phyloP scores from a whole-genome alignment of 2,113 vertebrate genomes.

The Hypanus sabinus region DNA sequence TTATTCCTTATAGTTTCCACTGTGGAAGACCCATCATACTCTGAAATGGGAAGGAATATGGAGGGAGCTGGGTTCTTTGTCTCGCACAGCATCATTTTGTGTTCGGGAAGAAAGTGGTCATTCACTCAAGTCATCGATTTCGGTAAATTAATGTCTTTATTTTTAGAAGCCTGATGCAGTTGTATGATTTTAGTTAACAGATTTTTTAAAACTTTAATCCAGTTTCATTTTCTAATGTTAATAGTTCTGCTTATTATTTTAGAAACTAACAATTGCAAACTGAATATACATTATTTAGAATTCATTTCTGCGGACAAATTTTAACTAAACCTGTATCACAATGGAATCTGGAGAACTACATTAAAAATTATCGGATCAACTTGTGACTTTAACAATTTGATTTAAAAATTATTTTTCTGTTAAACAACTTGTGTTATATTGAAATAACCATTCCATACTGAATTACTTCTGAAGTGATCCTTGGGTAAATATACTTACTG shows the following conservation, averaged over 20 bases:
- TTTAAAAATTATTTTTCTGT: background rate
- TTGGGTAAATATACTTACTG: background rate
- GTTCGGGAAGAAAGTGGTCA: slow-evolving; percentile 91
- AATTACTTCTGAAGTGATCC: background rate
- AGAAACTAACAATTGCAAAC: background rate
- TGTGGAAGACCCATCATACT: slow-evolving; percentile 77
- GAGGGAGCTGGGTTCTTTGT: slow-evolving; percentile 86
- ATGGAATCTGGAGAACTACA: background rate
- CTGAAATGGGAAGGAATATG: slow-evolving; percentile 93
- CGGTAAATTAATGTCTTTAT: slow-evolving; percentile 55
- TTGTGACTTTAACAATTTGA: background rate
- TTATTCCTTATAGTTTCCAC: slow-evolving; percentile 66
- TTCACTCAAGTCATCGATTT: slow-evolving; percentile 84
- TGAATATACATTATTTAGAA: background rate
- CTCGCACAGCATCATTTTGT: slow-evolving; percentile 83
- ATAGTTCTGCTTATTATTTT: background rate
- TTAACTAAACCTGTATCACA: background rate
- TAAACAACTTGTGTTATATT: background rate
- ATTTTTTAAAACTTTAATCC: background rate
- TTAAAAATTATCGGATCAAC: background rate
- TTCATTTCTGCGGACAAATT: background rate
- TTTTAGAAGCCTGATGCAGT: background rate
- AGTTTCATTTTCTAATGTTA: background rate
- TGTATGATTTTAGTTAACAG: background rate
- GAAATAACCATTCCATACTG: background rate